Percentiles rank a stretch among this genome's conserved stretches.
Evolutionary conservation across 2,888 invertebrate species (phyloP).

Genomic region (Lasioglossum zephyrum): DNA sequence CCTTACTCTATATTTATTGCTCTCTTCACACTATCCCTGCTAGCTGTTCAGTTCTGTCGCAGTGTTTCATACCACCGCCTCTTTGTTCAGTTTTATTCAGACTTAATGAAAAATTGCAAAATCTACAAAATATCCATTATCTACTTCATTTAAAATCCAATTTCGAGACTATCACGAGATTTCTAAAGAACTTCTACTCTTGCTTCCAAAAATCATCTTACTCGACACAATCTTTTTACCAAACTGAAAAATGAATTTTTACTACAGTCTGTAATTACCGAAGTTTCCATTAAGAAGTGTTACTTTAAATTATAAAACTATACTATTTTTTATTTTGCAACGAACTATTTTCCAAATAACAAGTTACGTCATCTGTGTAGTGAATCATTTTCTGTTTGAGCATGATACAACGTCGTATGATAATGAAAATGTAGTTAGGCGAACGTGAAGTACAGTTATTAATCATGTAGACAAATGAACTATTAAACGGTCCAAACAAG

Average conservation of each 20-base stretch:
- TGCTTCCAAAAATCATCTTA: background rate
- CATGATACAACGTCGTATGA: background rate
- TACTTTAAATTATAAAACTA: no score
- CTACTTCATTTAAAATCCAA: background rate
- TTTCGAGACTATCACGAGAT: background rate
- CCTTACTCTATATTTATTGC: conserved; percentile 9
- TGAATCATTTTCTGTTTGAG: background rate
- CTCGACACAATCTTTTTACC: background rate
- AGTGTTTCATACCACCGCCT: background rate
- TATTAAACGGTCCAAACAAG: background rate
- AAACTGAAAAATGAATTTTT: background rate
- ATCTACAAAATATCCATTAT: background rate
- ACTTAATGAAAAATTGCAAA: background rate
- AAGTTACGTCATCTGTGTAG: background rate
- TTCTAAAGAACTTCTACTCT: background rate
- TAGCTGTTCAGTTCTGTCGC: background rate
- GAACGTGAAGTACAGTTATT: background rate
- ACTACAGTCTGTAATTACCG: no score
- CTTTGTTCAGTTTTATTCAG: background rate
- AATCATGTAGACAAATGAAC: background rate
- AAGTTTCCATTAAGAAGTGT: no score
- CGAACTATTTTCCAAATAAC: background rate
- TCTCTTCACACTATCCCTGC: background rate
- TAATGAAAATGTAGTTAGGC: background rate
- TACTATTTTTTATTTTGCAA: no score